These are phyloP conservation scores for Borostomias antarcticus DNA, from an alignment of 2,797 vertebrate species.

Conservation along the genomic window DNA sequence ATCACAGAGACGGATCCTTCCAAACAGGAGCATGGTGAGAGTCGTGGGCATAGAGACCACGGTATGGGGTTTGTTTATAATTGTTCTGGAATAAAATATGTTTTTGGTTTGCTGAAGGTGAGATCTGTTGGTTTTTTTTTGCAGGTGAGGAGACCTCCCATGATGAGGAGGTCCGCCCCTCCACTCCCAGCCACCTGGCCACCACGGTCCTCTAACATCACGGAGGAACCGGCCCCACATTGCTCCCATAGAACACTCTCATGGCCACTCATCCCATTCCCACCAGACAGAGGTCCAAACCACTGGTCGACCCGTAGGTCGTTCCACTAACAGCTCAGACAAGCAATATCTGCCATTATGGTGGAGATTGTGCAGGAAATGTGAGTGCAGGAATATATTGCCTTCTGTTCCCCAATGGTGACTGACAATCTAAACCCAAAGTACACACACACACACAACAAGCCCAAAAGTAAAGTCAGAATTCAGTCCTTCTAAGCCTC, in stretches of 20 bases:
- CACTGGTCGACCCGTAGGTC: neutral
- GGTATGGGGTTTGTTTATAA: neutral
- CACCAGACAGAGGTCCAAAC: conserved; percentile 40
- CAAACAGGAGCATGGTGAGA: conserved; percentile 44
- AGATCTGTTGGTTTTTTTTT: conserved; percentile 15
- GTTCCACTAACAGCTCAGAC: conserved; percentile 61
- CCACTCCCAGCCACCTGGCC: conserved; percentile 50
- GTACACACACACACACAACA: conserved; percentile 53
- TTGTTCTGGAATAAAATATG: neutral
- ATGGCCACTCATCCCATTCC: conserved; percentile 34
- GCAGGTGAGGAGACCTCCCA: conserved; percentile 52
- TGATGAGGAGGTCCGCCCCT: conserved; percentile 49
- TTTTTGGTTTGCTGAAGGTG: neutral
- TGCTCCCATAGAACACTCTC: conserved; percentile 24
- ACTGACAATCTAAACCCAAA: conserved; percentile 23
- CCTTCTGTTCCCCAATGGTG: conserved; percentile 37
- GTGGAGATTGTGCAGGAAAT: conserved; percentile 63
- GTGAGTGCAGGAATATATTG: conserved; percentile 44
- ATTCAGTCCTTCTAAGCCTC: conserved; percentile 50
- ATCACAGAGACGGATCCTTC: neutral
- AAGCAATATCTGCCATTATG: conserved; percentile 61
- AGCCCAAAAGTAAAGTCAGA: conserved; percentile 47
- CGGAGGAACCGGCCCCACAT: conserved; percentile 20
- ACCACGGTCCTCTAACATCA: conserved; percentile 49
- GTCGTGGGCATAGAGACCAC: neutral